Evolutionary conservation across 2,888 invertebrate genomes (phyloP), one percentile per base, ranked within the genome.

Genomic region (Dioctria linearis): DNA sequence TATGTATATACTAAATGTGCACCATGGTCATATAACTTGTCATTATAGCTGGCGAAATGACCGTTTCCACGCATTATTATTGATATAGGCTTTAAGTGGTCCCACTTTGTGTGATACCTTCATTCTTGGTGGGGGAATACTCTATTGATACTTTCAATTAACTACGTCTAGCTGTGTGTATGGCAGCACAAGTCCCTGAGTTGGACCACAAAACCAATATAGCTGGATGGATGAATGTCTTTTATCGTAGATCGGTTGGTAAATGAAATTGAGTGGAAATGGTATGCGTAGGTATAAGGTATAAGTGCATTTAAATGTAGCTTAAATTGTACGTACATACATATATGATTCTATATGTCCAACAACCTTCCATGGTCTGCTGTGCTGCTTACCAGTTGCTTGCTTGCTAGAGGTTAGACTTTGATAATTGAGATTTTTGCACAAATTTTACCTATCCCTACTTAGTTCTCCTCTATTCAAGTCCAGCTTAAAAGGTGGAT

Each of bases 11-110:
- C 61, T 37, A 42, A 76, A 57, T 76, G n/a, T 63, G 42, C 63
- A 43, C 49, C 39, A 57, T 39, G 63, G 63, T 6, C 61, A 63
- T 63, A 76, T 76, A 63, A 76, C 63, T 76, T 76, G 49, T 76
- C 76, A 76, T 76, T 76, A 25, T 25, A 76, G n/a, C 76, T 37
- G 46, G 11, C 43, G 40, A 49, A 63, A 63, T 76, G 76, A 76
- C 59, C 43, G 59, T 61, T 63, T 61, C 76, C 61, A 46, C 76
- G 43, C 49, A 46, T 43, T 46, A 13, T 25, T 25, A 25, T 25
- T 25, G 76, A 37, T 61, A 76, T 76, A 46, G 63, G 49, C 13
- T 42, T 76, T 63, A 49, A 76, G 76, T 63, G 63, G 76, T 76
- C 63, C 63, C 76, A 76, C 76, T 43, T 76, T 61, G 61, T 39